These are phyloP conservation scores for Ornithorhynchus anatinus DNA, from an alignment of 2,113 vertebrate genomes.

Conservation along the genomic window DNA sequence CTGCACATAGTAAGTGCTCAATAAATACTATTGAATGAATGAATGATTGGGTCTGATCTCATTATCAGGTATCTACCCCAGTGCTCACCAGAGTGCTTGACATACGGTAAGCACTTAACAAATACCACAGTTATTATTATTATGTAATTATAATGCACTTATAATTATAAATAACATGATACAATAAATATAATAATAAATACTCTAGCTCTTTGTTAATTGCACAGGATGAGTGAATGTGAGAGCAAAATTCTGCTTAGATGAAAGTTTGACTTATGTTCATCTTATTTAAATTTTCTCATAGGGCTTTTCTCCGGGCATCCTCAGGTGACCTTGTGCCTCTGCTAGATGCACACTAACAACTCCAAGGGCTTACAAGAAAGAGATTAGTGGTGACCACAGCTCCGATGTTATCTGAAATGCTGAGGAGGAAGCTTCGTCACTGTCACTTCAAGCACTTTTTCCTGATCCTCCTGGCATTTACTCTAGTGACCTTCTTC, in stretches of 20 bases:
- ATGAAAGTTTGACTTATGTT: slow-evolving; percentile 14
- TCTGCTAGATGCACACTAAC: not conserved
- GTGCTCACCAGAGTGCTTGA: no score
- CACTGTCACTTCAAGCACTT: slow-evolving; percentile 67
- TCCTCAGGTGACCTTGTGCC: not conserved
- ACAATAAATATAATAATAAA: no score
- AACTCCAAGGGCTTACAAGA: not conserved
- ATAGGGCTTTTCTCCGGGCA: slow-evolving; percentile 21
- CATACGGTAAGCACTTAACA: no score
- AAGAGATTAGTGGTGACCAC: not conserved
- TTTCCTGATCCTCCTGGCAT: slow-evolving; percentile 57
- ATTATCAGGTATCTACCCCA: no score
- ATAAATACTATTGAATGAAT: no score
- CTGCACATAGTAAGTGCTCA: no score
- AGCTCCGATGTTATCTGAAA: slow-evolving; percentile 27
- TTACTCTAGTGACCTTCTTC: slow-evolving; percentile 57
- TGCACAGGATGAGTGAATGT: not conserved
- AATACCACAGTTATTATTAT: no score
- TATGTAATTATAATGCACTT: no score
- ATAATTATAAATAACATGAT: no score
- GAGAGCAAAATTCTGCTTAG: not conserved
- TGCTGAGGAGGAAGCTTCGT: slow-evolving; percentile 74
- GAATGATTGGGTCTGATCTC: no score
- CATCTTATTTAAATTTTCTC: slow-evolving; percentile 36
- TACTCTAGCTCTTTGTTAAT: no score